Conservation (phyloP, 2,888 invertebrate genomes). For the Xanthorhoe spadicearia region DNA sequence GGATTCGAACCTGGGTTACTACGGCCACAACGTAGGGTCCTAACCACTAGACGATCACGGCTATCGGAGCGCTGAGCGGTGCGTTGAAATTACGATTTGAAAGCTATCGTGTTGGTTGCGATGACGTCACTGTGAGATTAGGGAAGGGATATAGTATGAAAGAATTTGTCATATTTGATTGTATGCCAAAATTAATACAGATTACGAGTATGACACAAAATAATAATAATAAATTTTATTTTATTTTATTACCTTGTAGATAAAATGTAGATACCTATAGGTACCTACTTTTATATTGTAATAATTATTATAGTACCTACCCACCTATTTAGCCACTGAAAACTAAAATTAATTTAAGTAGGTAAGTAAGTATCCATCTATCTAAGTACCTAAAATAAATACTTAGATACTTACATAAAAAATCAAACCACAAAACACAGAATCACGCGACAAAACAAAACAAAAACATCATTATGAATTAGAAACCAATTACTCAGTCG, state of each 20-base stretch:
- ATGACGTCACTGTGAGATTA: conserved; percentile 8
- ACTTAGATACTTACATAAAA: too few species aligned
- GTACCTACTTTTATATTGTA: too few species aligned
- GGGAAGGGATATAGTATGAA: conserved; percentile 6
- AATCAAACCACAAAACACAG: conserved; percentile 15
- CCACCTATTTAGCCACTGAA: too few species aligned
- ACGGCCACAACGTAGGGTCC: conserved; percentile 92
- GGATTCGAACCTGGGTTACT: conserved; percentile 90
- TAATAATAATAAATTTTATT: not conserved
- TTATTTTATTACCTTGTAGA: too few species aligned
- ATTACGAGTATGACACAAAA: too few species aligned
- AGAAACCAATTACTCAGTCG: conserved; percentile 55
- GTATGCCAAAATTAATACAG: not conserved
- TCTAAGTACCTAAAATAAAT: not conserved
- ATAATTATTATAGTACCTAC: too few species aligned
- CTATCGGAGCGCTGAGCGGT: conserved; percentile 48
- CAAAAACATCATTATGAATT: conserved; percentile 44
- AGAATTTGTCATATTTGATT: not conserved
- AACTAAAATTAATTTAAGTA: too few species aligned
- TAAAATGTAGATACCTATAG: too few species aligned
- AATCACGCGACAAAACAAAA: conserved; percentile 34
- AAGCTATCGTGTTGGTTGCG: not conserved
- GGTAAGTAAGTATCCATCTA: not conserved
- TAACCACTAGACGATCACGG: conserved; percentile 90
- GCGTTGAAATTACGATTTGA: conserved; percentile 6